Base-by-base conservation (phyloP, 2,113 vertebrate species). In the Oophaga pumilio region DNA sequence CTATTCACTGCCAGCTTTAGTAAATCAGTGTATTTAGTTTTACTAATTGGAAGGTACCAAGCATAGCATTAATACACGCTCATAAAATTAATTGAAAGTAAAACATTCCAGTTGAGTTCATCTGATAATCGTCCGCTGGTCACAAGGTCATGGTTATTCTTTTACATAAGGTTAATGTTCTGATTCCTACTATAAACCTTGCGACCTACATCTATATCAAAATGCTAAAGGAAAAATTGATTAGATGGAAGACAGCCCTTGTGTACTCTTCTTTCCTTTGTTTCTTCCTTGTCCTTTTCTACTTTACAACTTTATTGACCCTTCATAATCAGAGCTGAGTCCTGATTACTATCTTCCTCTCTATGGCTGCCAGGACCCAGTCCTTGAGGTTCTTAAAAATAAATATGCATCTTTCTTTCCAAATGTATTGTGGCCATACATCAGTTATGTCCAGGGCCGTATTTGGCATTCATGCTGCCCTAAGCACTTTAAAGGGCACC, bases 1-100 rank as follows among this genome's bases (percentile, higher is more conserved):
- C 85, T 62, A 66, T 71, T 78, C 24, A 80, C 60, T 85, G 76
- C 56, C 71, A 87, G 77, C 24, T 59, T n/a, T 69, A 8, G 76
- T 59, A 80, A 87, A 80, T 87, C 85, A 77, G 43, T 77, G 14
- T 11, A 14, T 14, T 50, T 76, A 64, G 10, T 66, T 43, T 66
- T 28, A 49, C 71, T 78, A 53, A 71, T 56, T 33, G 79, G 52
- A 78, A 78, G 69, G 8, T 28, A 18, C 69, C 52, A 59, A 59
- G 71, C 24, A 59, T 26, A 18, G 82, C 68, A 9, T 74, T 84
- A 68, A 69, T 73, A 52, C 26, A 22, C 10, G 26, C 53, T 84
- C 82, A 74, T 56, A 74, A 74, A 84, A 59, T 33, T 73, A 33
- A 84, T 56, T 59, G 15, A 56, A 84, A 74, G 49, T 73, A 43